Evolutionary conservation across 2,888 invertebrate species (phyloP).

Genomic region (Drosophila limbata): DNA sequence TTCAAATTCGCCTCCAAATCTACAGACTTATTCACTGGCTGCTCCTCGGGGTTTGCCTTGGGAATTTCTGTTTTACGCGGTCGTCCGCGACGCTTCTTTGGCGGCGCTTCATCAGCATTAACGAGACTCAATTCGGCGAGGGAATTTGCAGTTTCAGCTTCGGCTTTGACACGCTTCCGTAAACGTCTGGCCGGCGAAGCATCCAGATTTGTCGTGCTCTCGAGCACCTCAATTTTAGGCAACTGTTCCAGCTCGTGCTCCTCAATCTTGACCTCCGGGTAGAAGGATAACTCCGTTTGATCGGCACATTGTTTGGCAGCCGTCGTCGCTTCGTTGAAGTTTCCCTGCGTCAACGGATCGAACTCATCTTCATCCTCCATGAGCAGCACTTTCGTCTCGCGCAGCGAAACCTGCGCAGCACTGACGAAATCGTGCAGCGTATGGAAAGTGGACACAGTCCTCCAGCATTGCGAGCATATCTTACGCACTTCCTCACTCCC

Average conservation of each 20-base stretch:
- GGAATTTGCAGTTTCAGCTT: constrained; percentile 25
- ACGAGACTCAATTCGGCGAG: background rate
- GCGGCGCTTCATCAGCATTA: constrained; percentile 16
- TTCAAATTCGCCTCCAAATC: constrained; percentile 36
- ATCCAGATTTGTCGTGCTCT: constrained; percentile 51
- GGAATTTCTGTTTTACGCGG: constrained; percentile 74
- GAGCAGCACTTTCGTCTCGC: constrained; percentile 58
- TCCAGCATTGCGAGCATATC: constrained; percentile 78
- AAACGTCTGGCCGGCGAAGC: constrained; percentile 44
- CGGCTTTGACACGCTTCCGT: constrained; percentile 63
- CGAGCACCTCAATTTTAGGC: constrained; percentile 81
- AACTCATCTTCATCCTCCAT: constrained; percentile 64
- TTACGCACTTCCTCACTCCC: constrained; percentile 47
- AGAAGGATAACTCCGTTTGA: constrained; percentile 53
- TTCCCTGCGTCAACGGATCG: constrained; percentile 62
- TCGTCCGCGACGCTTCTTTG: constrained; percentile 75
- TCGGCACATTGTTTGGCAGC: constrained; percentile 28
- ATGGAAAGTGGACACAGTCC: constrained; percentile 73
- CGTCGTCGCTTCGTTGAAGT: constrained; percentile 52
- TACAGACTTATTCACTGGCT: constrained; percentile 17
- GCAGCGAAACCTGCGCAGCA: constrained; percentile 61
- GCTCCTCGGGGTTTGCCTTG: constrained; percentile 15
- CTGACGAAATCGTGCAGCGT: constrained; percentile 72
- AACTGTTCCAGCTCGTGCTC: constrained; percentile 80
- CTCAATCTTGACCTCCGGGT: constrained; percentile 81